These are phyloP conservation scores for Allacma fusca DNA, from an alignment of 2,888 invertebrate genomes.

Conservation along the genomic window DNA sequence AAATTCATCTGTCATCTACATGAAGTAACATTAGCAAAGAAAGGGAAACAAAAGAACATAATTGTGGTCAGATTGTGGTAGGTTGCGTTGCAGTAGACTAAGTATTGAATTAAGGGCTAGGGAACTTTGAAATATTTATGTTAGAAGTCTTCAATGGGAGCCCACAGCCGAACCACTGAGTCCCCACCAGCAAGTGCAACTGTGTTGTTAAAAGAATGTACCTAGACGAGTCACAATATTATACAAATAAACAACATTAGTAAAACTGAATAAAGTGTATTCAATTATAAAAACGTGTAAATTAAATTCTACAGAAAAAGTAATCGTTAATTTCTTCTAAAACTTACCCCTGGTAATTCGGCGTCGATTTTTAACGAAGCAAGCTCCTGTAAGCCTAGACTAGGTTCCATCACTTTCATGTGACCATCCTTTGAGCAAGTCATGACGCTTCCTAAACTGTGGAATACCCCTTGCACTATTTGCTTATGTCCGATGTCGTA, in stretches of 20 bases:
- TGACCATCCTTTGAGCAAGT: conserved; percentile 54
- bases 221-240: conserved; percentile 42
- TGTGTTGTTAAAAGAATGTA: conserved; percentile 55
- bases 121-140: not conserved
- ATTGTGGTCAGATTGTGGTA: no score
- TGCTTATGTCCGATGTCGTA: conserved; percentile 50
- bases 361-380: conserved; percentile 41
- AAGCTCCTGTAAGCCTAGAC: conserved; percentile 44
- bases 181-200: conserved; percentile 58
- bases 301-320: no score
- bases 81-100: no score
- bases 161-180: conserved; percentile 54
- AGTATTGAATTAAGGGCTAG: not conserved
- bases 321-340: not conserved
- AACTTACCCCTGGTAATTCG: conserved; percentile 48
- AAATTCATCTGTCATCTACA: no score
- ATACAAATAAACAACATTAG: not conserved
- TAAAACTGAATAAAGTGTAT: not conserved
- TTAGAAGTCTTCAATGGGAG: conserved; percentile 47
- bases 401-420: conserved; percentile 53
- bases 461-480: conserved; percentile 58
- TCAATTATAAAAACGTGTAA: no score
- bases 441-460: conserved; percentile 54
- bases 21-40: no score
- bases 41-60: no score